These are phyloP conservation scores for Microplitis mediator DNA, from an alignment of 1,140 invertebrate genomes.

Conservation along the genomic window DNA sequence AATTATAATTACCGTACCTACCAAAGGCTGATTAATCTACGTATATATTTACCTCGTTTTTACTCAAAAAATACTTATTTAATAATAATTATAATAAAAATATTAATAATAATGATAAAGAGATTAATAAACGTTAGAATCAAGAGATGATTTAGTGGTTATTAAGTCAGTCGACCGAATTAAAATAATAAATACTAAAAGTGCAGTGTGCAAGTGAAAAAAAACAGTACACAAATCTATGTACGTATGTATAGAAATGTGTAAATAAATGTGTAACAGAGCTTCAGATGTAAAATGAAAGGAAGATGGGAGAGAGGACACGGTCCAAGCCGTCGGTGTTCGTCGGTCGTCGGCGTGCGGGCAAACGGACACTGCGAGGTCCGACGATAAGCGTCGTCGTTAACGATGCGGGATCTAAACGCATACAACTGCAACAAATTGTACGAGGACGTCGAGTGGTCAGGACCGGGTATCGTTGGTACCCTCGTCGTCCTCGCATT, in stretches of 20 bases:
- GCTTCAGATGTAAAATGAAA: slow-evolving; percentile 15
- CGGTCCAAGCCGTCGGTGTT: background rate
- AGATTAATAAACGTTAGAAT: background rate
- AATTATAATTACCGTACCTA: slow-evolving; percentile 4
- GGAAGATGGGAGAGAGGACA: slow-evolving; percentile 19
- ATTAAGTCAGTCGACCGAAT: no score
- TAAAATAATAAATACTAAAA: background rate
- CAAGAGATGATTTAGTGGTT: no score
- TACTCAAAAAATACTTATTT: background rate
- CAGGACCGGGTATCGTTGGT: slow-evolving; percentile 73
- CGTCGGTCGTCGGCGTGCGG: background rate
- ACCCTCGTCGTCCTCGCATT: slow-evolving; percentile 78
- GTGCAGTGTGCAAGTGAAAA: background rate
- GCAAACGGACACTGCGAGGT: background rate
- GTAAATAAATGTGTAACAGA: background rate
- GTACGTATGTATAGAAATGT: background rate
- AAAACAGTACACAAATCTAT: background rate
- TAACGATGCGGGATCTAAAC: slow-evolving; percentile 68
- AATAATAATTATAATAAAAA: background rate
- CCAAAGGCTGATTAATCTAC: slow-evolving; percentile 19
- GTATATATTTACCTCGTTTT: slow-evolving; percentile 21
- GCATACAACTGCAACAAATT: slow-evolving; percentile 76
- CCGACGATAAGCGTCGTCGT: slow-evolving; percentile 19
- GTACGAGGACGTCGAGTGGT: slow-evolving; percentile 77
- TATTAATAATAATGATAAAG: background rate